Evolutionary conservation across 1,140 invertebrate species (phyloP), one percentile per base, ranked within the genome.

Genomic region (Musca vetustissima): DNA sequence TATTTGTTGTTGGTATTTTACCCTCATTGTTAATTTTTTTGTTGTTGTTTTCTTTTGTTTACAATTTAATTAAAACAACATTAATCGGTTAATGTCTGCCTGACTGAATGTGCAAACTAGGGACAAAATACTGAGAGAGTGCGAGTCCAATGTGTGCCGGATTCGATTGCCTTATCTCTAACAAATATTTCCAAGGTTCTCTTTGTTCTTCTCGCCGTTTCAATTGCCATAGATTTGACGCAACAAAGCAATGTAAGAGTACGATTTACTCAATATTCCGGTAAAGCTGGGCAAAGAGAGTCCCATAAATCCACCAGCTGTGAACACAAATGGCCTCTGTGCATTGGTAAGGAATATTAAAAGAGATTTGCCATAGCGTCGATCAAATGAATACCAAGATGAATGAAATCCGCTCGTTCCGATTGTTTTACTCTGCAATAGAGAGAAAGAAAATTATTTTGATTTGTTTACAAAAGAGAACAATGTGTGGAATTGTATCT

Each of bases 221-320:
- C 28, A 70, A 19, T 47, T 15, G 15, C 67, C 72, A 64, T 78
- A 79, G 61, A 77, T 70, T 66, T 80, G 78, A 9, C 74, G 69
- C 3, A 80, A 65, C 11, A 80, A 68, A 0, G 78, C 76, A 1
- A 79, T 75, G 55, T 75, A 69, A 1, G 77, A 76, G 22, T 79
- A 79, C 14, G 78, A 76, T 64, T 75, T 78, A 66, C 75, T 70
- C 8, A 79, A 68, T 4, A 79, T 75, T 15, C 73, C 75, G 2
- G 75, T 61, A 59, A 79, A 79, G 53, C 73, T 79, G 1, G 72
- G 73, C 15, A 79, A 50, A 47, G 73, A 73, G 0, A 79, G 71
- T 0, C 65, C 71, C 73, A 79, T 78, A 13, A 77, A 79, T 0
- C 78, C 77, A 0, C 78, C 78, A 2, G 77, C 77, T 8, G 78